Percentiles rank a stretch among this genome's conserved stretches.
These are phyloP conservation scores for Orientallactaga sibirica DNA, from an alignment of 2,797 vertebrate species.

Conservation along the genomic window DNA sequence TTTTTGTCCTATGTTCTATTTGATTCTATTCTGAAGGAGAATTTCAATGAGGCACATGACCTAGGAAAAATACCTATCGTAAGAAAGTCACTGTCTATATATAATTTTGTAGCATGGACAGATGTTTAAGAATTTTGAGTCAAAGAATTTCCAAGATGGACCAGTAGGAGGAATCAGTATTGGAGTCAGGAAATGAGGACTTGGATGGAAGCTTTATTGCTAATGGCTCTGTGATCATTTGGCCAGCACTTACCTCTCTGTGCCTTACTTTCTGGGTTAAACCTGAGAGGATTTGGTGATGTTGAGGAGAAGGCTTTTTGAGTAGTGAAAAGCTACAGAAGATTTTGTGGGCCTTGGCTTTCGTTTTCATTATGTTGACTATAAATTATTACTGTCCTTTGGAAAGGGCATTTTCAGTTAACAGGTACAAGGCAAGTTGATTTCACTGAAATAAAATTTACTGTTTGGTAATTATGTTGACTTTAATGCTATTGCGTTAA, in stretches of 20 bases:
- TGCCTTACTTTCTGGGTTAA: neutral
- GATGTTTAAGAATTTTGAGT: neutral
- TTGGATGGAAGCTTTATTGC: neutral
- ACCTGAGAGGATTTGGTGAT: neutral
- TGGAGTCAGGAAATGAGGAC: neutral
- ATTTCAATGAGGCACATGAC: neutral
- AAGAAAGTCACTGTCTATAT: neutral
- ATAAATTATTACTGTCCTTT: neutral
- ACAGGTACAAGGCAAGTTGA: neutral
- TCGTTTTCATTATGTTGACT: conserved; percentile 29
- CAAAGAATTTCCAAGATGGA: neutral
- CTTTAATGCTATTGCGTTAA: neutral
- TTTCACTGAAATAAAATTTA: neutral
- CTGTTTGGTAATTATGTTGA: conserved; percentile 16
- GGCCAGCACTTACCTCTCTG: neutral
- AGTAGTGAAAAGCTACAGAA: neutral
- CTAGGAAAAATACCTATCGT: conserved; percentile 13
- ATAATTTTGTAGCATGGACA: neutral
- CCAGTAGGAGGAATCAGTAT: neutral
- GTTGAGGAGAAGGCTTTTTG: neutral
- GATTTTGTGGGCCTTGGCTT: neutral
- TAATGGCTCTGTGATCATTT: neutral
- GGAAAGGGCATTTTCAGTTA: neutral
- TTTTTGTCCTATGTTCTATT: conserved; percentile 10
- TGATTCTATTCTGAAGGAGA: neutral